phyloP scores from a whole-genome alignment of 1,140 invertebrate species.

The Lepidurus arcticus region DNA sequence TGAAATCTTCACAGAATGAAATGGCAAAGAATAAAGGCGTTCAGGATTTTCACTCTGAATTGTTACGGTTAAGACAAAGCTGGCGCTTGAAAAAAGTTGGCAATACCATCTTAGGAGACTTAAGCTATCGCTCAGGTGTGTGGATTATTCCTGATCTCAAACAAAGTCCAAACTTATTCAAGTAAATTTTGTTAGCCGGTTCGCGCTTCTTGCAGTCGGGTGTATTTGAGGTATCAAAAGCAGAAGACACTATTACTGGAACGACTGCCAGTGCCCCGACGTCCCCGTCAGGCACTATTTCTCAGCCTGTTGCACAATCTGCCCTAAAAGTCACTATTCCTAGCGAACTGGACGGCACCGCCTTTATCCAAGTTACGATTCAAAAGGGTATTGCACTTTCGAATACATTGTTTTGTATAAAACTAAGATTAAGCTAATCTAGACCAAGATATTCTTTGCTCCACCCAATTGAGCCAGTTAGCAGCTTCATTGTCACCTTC shows the following conservation, averaged over 20 bases:
- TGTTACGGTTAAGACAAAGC: conserved; percentile 80
- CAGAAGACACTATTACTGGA: conserved; percentile 57
- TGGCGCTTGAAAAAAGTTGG: conserved; percentile 94
- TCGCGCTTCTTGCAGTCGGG: conserved; percentile 89
- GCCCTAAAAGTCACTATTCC: conserved; percentile 85
- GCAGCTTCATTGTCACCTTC: conserved; percentile 46
- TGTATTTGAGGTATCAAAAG: conserved; percentile 94
- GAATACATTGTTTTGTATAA: not conserved
- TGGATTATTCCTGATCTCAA: not conserved
- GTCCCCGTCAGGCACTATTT: not conserved
- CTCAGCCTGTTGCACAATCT: conserved; percentile 56
- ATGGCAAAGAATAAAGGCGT: conserved; percentile 59
- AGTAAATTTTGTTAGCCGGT: conserved; percentile 50
- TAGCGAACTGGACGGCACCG: conserved; percentile 86
- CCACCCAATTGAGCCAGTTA: conserved; percentile 46
- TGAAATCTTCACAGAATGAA: conserved; percentile 72
- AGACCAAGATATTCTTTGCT: conserved; percentile 48
- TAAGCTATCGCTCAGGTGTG: conserved; percentile 75
- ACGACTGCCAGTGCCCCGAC: conserved; percentile 36
- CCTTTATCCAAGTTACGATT: conserved; percentile 90
- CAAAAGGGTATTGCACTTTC: conserved; percentile 64
- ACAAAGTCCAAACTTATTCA: not conserved
- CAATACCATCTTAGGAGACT: conserved; percentile 87
- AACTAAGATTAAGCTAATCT: conserved; percentile 33
- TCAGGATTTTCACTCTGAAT: conserved; percentile 84